phyloP scores from a whole-genome alignment of 2,113 vertebrate genomes.

The Cygnus atratus region DNA sequence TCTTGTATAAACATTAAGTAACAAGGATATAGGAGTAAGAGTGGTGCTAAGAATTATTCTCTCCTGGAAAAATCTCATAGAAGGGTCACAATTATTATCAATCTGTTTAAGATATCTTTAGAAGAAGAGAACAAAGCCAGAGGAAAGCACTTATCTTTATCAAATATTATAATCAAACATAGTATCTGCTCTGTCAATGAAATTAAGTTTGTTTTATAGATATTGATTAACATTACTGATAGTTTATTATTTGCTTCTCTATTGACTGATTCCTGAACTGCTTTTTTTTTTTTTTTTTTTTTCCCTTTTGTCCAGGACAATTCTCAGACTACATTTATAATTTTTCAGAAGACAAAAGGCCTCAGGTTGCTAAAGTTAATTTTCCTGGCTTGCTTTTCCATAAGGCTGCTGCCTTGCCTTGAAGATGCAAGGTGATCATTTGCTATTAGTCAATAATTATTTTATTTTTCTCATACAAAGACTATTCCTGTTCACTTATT shows the following conservation, averaged over 20 bases:
- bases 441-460: not conserved
- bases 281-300: not conserved
- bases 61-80: not conserved
- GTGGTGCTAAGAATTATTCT: not conserved
- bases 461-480: not conserved
- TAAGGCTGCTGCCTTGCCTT: not conserved
- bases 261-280: not conserved
- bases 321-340: not conserved
- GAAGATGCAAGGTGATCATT: not conserved
- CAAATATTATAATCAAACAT: not conserved
- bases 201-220: slow-evolving; percentile 9
- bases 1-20: not conserved
- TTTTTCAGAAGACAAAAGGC: not conserved
- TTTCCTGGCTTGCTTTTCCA: not conserved
- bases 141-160: not conserved
- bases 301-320: not conserved
- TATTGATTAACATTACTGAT: not conserved
- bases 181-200: not conserved
- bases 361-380: not conserved
- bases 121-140: not conserved
- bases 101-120: not conserved
- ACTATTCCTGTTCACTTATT: not conserved
- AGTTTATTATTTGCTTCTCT: not conserved
- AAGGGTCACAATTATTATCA: not conserved
- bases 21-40: not conserved